phyloP scores from a whole-genome alignment of 2,113 vertebrate genomes.

The Pelmatolapia mariae region DNA sequence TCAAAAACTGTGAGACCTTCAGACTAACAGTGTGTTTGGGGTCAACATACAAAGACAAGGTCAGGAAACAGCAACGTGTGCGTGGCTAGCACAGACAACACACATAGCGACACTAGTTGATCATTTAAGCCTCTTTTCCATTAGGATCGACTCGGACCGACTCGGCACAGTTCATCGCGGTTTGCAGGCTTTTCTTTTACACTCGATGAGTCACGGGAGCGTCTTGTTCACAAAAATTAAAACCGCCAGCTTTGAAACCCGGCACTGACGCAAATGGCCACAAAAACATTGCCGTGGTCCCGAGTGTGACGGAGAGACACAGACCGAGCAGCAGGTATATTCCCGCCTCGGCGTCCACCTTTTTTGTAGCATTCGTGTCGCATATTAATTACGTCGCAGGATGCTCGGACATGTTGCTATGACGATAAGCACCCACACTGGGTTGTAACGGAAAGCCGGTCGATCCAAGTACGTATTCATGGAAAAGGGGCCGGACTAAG shows the following conservation, averaged over 20 bases:
- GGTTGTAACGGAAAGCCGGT: background rate
- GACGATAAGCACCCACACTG: background rate
- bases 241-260: background rate
- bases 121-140: background rate
- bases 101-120: fast-evolving
- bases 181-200: background rate
- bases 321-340: background rate
- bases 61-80: background rate
- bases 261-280: fast-evolving
- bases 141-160: background rate
- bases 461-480: fast-evolving
- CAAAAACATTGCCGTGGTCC: background rate
- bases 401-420: background rate
- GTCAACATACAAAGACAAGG: background rate
- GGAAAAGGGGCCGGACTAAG: background rate
- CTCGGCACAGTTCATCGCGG: background rate
- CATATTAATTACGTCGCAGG: background rate
- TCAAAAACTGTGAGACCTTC: background rate
- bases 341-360: background rate
- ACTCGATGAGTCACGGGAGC: fast-evolving
- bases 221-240: background rate
- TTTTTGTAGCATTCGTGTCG: background rate
- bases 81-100: background rate
- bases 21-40: background rate
- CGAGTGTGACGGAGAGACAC: fast-evolving